These are phyloP conservation scores for Cataglyphis hispanica DNA, from an alignment of 1,140 invertebrate genomes.

Conservation along the genomic window DNA sequence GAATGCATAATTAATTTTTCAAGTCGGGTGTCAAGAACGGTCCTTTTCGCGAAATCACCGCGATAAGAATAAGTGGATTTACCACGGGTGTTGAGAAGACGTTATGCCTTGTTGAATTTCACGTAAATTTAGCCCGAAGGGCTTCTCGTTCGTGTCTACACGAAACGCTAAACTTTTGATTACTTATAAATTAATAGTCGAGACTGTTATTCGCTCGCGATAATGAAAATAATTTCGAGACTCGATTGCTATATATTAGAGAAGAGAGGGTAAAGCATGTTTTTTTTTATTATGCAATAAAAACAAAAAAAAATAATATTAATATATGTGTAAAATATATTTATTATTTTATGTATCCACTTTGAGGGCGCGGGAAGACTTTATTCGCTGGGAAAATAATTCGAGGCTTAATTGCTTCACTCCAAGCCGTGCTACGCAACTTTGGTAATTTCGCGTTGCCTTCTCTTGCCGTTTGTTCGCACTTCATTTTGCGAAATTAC, in stretches of 20 bases:
- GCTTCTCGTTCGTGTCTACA: constrained; percentile 15
- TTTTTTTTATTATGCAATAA: background rate
- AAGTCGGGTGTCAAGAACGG: constrained; percentile 66
- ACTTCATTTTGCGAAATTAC: constrained; percentile 44
- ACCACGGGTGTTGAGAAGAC: constrained; percentile 34
- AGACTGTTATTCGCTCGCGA: constrained; percentile 29
- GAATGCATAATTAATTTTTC: constrained; percentile 76
- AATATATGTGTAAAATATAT: background rate
- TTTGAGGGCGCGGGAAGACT: background rate
- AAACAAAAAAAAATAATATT: background rate
- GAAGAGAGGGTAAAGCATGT: background rate
- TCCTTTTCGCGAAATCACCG: constrained; percentile 66
- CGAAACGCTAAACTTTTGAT: constrained; percentile 43
- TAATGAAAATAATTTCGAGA: background rate
- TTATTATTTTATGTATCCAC: background rate
- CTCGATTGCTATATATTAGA: background rate
- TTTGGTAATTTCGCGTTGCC: constrained; percentile 36
- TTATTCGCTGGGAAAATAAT: constrained; percentile 51
- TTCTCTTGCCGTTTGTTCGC: constrained; percentile 47
- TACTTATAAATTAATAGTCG: constrained; percentile 47
- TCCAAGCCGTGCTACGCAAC: constrained; percentile 18
- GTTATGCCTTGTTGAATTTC: constrained; percentile 57
- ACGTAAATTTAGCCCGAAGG: constrained; percentile 42
- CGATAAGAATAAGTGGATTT: constrained; percentile 68
- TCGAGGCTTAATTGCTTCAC: constrained; percentile 54